Conservation (phyloP, 92 coral and sea anemone species). For the Porites lobata region DNA sequence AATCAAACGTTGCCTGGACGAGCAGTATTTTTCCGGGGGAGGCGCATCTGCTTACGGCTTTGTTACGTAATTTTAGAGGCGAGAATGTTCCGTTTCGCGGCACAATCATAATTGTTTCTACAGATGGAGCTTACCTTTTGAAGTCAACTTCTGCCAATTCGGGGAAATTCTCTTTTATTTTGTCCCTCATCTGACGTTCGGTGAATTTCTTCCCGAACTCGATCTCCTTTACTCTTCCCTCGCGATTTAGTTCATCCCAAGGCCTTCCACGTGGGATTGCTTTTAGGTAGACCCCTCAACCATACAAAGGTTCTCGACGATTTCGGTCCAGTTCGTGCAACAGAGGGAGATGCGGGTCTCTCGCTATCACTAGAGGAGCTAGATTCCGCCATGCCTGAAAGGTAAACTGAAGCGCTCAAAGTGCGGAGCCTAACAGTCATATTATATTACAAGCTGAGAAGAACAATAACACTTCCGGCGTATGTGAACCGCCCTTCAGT, state of each 20-base stretch:
- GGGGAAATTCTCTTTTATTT: conserved; percentile 14
- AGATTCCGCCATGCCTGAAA: conserved; percentile 33
- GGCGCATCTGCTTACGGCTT: neutral
- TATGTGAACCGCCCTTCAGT: conserved; percentile 19
- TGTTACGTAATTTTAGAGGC: neutral
- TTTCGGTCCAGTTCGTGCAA: conserved; percentile 24
- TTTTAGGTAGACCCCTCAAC: conserved; percentile 10
- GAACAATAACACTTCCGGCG: conserved; percentile 30
- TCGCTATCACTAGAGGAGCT: conserved; percentile 34
- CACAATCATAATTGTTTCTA: conserved; percentile 1
- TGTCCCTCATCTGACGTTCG: conserved; percentile 17
- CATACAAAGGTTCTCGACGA: conserved; percentile 33
- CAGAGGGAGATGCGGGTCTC: conserved; percentile 22
- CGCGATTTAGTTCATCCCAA: conserved; percentile 17
- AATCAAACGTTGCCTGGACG: neutral
- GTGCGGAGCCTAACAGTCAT: conserved; percentile 14
- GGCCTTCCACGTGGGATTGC: conserved; percentile 34
- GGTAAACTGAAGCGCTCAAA: conserved; percentile 5
- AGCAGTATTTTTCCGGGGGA: neutral
- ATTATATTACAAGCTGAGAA: conserved; percentile 17
- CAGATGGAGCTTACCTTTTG: conserved; percentile 28
- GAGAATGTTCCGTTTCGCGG: conserved; percentile 11
- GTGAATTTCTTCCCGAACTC: conserved; percentile 10
- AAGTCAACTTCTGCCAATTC: conserved; percentile 22
- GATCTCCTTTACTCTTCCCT: conserved; percentile 21